Base-by-base conservation (phyloP, 2,888 invertebrate species). In the Drosophila yooni region DNA sequence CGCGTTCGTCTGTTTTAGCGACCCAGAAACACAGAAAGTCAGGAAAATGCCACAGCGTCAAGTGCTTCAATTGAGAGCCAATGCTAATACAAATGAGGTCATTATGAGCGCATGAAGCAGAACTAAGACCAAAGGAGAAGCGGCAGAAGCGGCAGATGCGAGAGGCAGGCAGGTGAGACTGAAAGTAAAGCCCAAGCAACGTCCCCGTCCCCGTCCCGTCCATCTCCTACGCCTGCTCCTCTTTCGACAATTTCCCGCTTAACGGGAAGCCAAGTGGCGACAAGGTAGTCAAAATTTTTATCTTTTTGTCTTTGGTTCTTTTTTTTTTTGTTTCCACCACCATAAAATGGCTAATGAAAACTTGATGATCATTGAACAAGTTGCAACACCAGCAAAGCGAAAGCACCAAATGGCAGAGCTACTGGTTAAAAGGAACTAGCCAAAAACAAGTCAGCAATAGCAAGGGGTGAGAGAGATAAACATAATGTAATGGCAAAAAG, bases 41-140 rank as follows among this genome's bases (percentile, higher is more conserved):
- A 34, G 65, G 38, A 70, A 81, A 50, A 65, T 31, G 40, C 40
- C 57, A 63, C 65, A 82, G 66, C 77, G 70, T 70, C 70, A 70
- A 79, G 78, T 79, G 74, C 60, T 81, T 81, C 91, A 77, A 89
- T 90, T 79, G 87, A 60, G 63, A 80, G 70, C 85, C 88, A 81
- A 90, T 88, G 89, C 79, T 83, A 81, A 84, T 76, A 80, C 86
- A 87, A 89, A 89, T 91, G 89, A 90, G 91, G 90, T 83, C 89
- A 89, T 84, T 82, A 84, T 78, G 71, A 68, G 69, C 61, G 66
- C 43, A 57, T 40, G 31, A 57, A 62, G 66, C 63, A 69, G 27
- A 74, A 53, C 43, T 27, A 52, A 34, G 43, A 59, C 36, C 36
- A 51, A 50, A 50, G 52, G 31, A 29, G 50, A 65, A 38, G 46